phyloP scores from a whole-genome alignment of 1,140 invertebrate species.

The Drosophila hydei region DNA sequence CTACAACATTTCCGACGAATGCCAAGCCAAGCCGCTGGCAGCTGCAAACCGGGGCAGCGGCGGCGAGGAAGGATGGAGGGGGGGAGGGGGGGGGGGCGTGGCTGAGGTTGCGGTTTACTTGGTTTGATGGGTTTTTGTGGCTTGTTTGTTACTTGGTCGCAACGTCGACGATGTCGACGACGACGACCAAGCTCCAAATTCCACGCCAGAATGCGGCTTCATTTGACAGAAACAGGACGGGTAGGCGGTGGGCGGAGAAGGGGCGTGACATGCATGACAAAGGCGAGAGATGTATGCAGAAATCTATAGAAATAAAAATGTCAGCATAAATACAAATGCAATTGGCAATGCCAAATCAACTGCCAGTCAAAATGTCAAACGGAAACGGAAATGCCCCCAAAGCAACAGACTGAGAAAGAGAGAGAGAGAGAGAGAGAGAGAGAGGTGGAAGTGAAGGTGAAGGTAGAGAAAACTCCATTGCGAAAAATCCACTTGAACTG shows the following conservation, averaged over 20 bases:
- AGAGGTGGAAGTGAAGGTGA: neutral
- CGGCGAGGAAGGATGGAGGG: too few relatives aligned
- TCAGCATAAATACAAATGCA: conserved; percentile 52
- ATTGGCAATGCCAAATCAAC: conserved; percentile 49
- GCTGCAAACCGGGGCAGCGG: too few relatives aligned
- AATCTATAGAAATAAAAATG: conserved; percentile 54
- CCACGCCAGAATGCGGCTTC: conserved; percentile 43
- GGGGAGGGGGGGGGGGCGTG: neutral
- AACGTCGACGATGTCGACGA: neutral
- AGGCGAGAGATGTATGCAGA: conserved; percentile 34
- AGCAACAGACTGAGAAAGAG: conserved; percentile 1
- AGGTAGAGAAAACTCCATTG: neutral
- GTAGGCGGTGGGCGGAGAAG: neutral
- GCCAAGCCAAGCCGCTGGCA: neutral
- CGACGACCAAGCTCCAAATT: conserved; percentile 26
- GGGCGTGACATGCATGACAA: conserved; percentile 43
- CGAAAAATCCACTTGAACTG: neutral
- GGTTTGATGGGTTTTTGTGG: conserved; percentile 53
- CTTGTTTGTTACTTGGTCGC: conserved; percentile 45
- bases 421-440: neutral
- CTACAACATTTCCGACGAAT: conserved; percentile 13
- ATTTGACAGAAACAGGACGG: conserved; percentile 31
- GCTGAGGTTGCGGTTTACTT: conserved; percentile 40
- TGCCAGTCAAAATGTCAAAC: conserved; percentile 50
- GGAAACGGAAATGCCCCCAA: conserved; percentile 8